Base-by-base conservation (phyloP, 2,113 vertebrate species). In the Tragelaphus buxtoni region DNA sequence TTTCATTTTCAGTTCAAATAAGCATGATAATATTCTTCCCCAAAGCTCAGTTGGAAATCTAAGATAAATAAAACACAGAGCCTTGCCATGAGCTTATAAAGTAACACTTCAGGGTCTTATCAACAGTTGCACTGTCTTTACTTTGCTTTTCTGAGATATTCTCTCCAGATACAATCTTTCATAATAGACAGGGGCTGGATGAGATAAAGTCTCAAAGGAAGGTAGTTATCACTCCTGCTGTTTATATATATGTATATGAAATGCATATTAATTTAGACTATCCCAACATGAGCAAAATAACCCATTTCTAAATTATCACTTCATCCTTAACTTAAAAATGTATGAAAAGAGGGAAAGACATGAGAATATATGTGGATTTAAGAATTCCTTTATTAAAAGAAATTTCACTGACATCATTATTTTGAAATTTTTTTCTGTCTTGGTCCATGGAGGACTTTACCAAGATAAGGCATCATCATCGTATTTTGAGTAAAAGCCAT, bases 351-450 rank as follows among this genome's bases (percentile, higher is more conserved):
- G 30, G 24, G 16, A 83, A 94, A 92, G 51, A 69, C 22, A 51
- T 9, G 30, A 87, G 47, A 16, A 22, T 85, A 0, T 83, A 65
- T 45, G 10, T 39, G 35, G 24, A 28, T 74, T 96, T 93, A 63
- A 83, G 69, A 55, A 89, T 77, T 90, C 18, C 45, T 96, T 90
- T 84, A 88, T 90, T 95, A 90, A 76, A 90, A 93, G n/a, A 86
- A 77, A 12, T 35, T 97, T 96, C 24, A 74, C 1, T 74, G 69
- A 79, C 12, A 80, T 77, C 22, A 88, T 77, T 92, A 83, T n/a
- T 83, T 88, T 42, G 22, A 74, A 7, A 39, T n/a, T 83, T 90
- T 74, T 74, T 74, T 74, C 65, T 86, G 86, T 72, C 14, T 88
- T 56, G 72, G 55, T 83, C 30, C 28, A 42, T 49, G 12, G 49